A percentile compares a stretch with the other conserved stretches of the same genome.
phyloP scores from a whole-genome alignment of 2,797 vertebrate species.

The Petrocephalus sullivani region DNA sequence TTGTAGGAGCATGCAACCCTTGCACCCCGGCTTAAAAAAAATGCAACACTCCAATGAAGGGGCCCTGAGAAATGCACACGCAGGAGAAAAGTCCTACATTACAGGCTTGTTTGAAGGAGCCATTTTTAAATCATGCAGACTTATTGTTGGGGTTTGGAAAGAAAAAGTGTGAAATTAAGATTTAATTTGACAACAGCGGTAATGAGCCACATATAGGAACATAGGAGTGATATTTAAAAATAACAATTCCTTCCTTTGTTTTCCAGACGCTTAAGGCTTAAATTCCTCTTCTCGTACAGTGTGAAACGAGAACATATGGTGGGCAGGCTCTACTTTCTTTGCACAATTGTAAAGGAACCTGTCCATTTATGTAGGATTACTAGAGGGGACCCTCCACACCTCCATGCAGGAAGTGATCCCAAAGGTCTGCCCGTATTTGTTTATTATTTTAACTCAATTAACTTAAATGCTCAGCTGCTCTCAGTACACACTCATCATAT shows the following conservation, averaged over 20 bases:
- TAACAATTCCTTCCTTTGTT: neutral
- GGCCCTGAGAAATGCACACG: neutral
- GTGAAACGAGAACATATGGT: neutral
- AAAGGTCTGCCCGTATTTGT: neutral
- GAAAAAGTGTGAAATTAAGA: neutral
- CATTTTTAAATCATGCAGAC: constrained; percentile 10
- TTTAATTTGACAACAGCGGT: neutral
- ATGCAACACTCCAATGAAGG: neutral
- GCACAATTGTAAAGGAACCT: neutral
- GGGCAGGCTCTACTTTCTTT: neutral
- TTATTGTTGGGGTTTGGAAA: neutral
- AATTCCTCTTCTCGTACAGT: neutral
- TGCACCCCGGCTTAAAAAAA: constrained; percentile 9
- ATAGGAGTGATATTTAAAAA: neutral
- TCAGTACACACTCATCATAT: neutral
- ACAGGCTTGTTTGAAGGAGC: constrained; percentile 4
- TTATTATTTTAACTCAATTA: neutral
- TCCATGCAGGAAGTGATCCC: neutral
- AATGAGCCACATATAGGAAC: neutral
- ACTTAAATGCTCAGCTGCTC: neutral
- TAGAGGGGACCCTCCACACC: neutral
- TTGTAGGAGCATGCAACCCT: neutral
- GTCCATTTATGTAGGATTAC: neutral
- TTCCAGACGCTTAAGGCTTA: neutral
- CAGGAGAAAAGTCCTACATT: neutral